A percentile compares a stretch with the other conserved stretches of the same genome.
Conservation (phyloP, 2,113 vertebrate genomes). For the Oenanthe melanoleuca region DNA sequence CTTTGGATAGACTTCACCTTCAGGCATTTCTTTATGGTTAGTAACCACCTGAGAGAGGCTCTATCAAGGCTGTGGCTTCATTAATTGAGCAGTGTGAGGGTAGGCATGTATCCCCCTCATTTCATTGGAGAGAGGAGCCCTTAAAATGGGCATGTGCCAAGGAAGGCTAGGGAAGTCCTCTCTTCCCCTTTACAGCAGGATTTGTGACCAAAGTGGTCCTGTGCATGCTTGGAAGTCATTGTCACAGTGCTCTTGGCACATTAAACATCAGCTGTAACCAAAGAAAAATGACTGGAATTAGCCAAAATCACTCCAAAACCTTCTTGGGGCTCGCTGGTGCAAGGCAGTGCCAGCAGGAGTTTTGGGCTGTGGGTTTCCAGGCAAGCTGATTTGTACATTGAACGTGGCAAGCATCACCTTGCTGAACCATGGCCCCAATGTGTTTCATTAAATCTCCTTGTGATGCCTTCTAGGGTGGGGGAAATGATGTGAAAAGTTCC, state of each 20-base stretch:
- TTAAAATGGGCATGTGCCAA: neutral
- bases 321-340: neutral
- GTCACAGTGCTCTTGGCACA: neutral
- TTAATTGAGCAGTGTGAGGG: neutral
- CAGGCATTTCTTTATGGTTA: neutral
- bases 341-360: neutral
- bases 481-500: neutral
- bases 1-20: neutral
- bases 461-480: neutral
- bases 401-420: neutral
- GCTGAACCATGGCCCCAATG: neutral
- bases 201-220: neutral
- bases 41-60: neutral
- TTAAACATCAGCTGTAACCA: neutral
- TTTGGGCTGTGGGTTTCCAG: neutral
- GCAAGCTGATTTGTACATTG: neutral
- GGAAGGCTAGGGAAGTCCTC: neutral
- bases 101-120: neutral
- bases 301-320: neutral
- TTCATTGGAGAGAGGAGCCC: neutral
- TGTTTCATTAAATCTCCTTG: neutral
- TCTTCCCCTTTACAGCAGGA: neutral
- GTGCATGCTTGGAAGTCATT: neutral
- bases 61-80: neutral
- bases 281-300: neutral